phyloP scores from a whole-genome alignment of 2,113 vertebrate genomes.

The Notechis scutatus region DNA sequence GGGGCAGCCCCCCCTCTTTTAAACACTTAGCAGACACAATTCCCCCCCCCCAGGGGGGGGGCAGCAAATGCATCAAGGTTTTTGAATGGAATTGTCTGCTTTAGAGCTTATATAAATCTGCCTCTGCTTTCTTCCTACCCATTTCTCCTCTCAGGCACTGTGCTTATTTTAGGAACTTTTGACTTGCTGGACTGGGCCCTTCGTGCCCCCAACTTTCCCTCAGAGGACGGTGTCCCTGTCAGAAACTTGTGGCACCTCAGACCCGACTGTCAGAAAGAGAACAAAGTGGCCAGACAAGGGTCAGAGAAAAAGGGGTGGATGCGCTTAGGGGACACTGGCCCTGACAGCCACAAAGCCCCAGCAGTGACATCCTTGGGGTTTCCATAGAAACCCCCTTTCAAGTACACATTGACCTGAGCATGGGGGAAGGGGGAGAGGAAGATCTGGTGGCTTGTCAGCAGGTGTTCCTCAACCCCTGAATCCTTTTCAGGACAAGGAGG shows the following conservation, averaged over 20 bases:
- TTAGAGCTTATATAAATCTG: background rate
- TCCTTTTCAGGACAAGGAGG: background rate
- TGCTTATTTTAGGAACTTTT: background rate
- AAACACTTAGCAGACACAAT: background rate
- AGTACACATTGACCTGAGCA: background rate
- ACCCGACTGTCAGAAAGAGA: background rate
- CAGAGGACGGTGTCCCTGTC: background rate
- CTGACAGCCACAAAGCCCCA: background rate
- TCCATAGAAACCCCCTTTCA: constrained; percentile 29
- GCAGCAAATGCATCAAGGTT: background rate
- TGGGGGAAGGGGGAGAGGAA: background rate
- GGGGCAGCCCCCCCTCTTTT: background rate
- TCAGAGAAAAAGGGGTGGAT: background rate
- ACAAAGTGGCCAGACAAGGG: background rate
- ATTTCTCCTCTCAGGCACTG: background rate
- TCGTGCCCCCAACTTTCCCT: background rate
- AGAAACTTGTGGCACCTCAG: background rate
- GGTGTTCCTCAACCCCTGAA: constrained; percentile 7
- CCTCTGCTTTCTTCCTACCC: background rate
- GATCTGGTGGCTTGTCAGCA: constrained; percentile 4
- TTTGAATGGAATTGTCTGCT: background rate
- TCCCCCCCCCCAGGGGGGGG: too few relatives aligned
- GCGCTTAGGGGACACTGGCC: background rate
- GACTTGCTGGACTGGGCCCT: background rate
- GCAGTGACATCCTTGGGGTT: constrained; percentile 2